These are phyloP conservation scores for Bujurquina vittata DNA, from an alignment of 2,113 vertebrate species.

Conservation along the genomic window DNA sequence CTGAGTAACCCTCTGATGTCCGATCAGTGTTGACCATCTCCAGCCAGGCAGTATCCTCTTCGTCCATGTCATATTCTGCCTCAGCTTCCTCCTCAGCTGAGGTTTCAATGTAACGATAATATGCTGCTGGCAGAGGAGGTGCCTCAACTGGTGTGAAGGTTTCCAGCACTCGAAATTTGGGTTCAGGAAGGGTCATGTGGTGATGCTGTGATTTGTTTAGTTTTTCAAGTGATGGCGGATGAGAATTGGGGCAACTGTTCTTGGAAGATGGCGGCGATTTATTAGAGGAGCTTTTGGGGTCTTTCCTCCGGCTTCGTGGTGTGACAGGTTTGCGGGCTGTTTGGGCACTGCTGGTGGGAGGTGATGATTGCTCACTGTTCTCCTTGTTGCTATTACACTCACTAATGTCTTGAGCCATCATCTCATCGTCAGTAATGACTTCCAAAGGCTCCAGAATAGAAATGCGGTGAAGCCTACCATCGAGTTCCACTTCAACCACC, in stretches of 20 bases:
- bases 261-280: slow-evolving; percentile 68
- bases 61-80: slow-evolving; percentile 98
- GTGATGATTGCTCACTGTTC: slow-evolving; percentile 91
- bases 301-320: slow-evolving; percentile 89
- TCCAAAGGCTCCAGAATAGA: slow-evolving; percentile 94
- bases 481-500: slow-evolving; percentile 96
- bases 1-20: slow-evolving; percentile 83
- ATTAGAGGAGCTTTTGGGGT: slow-evolving; percentile 73
- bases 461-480: slow-evolving; percentile 95
- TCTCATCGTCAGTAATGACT: slow-evolving; percentile 94
- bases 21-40: slow-evolving; percentile 93
- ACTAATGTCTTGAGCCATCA: slow-evolving; percentile 95
- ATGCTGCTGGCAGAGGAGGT: slow-evolving; percentile 84
- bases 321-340: slow-evolving; percentile 81
- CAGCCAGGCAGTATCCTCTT: slow-evolving; percentile 94
- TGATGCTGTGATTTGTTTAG: slow-evolving; percentile 66
- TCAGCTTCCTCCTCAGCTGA: slow-evolving; percentile 88
- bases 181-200: slow-evolving; percentile 86
- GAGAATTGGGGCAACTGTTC: slow-evolving; percentile 60
- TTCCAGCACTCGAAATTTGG: slow-evolving; percentile 89
- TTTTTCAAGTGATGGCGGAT: slow-evolving; percentile 67
- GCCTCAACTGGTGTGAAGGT: slow-evolving; percentile 82
- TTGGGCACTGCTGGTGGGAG: slow-evolving; percentile 82
- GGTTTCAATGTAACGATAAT: slow-evolving; percentile 93
- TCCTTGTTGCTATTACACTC: slow-evolving; percentile 99